Base-by-base conservation (phyloP, 1,140 invertebrate species). In the Periplaneta americana region DNA sequence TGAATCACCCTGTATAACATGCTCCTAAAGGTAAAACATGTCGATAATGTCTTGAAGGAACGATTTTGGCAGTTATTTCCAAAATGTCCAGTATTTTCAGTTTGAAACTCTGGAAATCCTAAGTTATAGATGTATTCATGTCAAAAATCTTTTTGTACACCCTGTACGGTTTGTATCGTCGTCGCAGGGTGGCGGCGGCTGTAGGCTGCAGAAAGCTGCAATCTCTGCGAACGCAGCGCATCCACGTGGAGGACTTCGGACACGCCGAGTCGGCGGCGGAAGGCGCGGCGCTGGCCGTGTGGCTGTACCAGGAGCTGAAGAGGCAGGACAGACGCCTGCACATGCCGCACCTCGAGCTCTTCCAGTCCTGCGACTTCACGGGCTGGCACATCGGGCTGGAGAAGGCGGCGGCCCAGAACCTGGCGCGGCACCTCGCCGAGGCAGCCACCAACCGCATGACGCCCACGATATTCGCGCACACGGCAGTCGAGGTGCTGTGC, bases 381-480 rank as follows among this genome's bases (percentile, higher is more conserved):
- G 87, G 88, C 28, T 93, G 92, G 92, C 85, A 89, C 81, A 88
- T 88, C 82, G 93, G 93, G 5, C 75, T 87, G 10, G 85, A 89
- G 39, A 87, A 91, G 83, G 92, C 91, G 6, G 89, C 91, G 37
- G 91, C 91, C 10, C 93, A 94, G 84, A 93, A 93, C 85, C 86
- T 93, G 82, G 90, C 92, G 3, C 85, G 92, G 13, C 87, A 88
- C 82, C 85, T 94, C 18, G 92, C 91, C 89, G 92, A 94, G 84
- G 91, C 89, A 28, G 92, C 93, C 9, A 90, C 92, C 1, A 94
- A 94, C 86, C 83, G 90, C 75, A 89, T 94, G 86, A 93, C 92
- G 9, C 93, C 93, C 17, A 91, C 90, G 11, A 89, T 87, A 10
- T 93, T 93, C 87, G 90, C 90, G 17, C 87, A 90, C 84, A 87